Conservation (phyloP, 2,113 vertebrate species). For the Brachyistius frenatus region DNA sequence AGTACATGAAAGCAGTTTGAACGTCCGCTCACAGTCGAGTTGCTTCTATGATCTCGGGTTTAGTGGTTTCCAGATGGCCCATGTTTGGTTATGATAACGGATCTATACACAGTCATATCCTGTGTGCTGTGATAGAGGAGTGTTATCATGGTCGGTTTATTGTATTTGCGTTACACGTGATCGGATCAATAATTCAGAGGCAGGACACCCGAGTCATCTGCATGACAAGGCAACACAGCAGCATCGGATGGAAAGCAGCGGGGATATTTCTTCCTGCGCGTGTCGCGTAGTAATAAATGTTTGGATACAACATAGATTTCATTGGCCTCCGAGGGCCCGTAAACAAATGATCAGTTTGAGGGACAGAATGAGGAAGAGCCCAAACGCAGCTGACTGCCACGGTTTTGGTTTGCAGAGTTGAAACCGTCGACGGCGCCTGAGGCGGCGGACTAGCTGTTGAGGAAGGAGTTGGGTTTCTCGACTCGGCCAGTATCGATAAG, state of each 20-base stretch:
- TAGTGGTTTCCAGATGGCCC: conserved; percentile 43
- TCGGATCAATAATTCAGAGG: conserved; percentile 66
- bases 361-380: not conserved
- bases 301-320: conserved; percentile 14
- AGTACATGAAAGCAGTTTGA: conserved; percentile 21
- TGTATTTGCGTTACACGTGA: conserved; percentile 44
- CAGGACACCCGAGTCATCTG: conserved; percentile 39
- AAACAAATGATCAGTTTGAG: conserved; percentile 17
- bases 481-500: conserved; percentile 21
- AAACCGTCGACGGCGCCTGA: conserved; percentile 28
- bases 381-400: conserved; percentile 1
- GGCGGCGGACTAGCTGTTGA: conserved; percentile 21
- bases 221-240: conserved; percentile 48
- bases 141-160: conserved; percentile 39
- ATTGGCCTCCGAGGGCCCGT: conserved; percentile 31
- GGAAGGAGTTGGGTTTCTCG: conserved; percentile 36
- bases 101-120: conserved; percentile 20
- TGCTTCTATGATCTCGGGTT: conserved; percentile 11
- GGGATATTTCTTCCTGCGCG: not conserved
- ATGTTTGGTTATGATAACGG: conserved; percentile 30
- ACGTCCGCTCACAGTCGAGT: conserved; percentile 13
- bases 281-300: conserved; percentile 36
- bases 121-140: conserved; percentile 24
- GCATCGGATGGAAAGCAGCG: conserved; percentile 25
- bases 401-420: conserved; percentile 37